Evolutionary conservation across 2,113 vertebrate genomes (phyloP).

Genomic region (Gambusia holbrooki): DNA sequence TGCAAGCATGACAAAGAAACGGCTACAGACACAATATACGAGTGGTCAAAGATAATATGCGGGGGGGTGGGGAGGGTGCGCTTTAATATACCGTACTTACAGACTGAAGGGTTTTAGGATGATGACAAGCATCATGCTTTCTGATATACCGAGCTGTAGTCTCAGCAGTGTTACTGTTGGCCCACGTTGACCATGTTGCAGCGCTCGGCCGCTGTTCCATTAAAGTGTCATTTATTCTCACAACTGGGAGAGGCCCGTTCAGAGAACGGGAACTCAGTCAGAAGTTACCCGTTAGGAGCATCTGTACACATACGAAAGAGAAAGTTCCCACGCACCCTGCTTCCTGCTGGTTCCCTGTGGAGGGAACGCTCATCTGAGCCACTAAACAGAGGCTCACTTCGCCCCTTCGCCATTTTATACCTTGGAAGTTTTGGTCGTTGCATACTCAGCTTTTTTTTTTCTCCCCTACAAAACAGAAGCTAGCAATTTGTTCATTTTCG

Average conservation of each 20-base stretch:
- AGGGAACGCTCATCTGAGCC: neutral
- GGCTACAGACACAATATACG: constrained; percentile 73
- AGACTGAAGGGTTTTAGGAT: constrained; percentile 50
- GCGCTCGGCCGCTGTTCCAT: constrained; percentile 32
- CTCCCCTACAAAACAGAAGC: constrained; percentile 7
- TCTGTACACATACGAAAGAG: constrained; percentile 17
- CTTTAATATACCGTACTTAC: constrained; percentile 61
- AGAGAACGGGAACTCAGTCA: constrained; percentile 39
- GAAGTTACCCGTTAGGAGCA: constrained; percentile 25
- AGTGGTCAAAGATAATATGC: constrained; percentile 76
- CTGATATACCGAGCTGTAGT: constrained; percentile 31
- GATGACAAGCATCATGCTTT: constrained; percentile 56
- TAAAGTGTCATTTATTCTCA: constrained; percentile 37
- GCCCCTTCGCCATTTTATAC: neutral
- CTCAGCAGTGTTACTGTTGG: neutral
- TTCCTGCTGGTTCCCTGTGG: constrained; percentile 14
- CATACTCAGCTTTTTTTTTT: neutral
- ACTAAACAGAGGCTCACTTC: no score
- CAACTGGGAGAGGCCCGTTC: constrained; percentile 46
- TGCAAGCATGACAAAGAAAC: constrained; percentile 78
- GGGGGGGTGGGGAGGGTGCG: constrained; percentile 39
- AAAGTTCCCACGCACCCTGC: constrained; percentile 4
- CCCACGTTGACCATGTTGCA: constrained; percentile 11
- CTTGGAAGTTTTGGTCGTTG: neutral
- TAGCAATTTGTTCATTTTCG: neutral